These are phyloP conservation scores for Drosophila ercepeae DNA, from an alignment of 1,140 invertebrate species.

Conservation along the genomic window DNA sequence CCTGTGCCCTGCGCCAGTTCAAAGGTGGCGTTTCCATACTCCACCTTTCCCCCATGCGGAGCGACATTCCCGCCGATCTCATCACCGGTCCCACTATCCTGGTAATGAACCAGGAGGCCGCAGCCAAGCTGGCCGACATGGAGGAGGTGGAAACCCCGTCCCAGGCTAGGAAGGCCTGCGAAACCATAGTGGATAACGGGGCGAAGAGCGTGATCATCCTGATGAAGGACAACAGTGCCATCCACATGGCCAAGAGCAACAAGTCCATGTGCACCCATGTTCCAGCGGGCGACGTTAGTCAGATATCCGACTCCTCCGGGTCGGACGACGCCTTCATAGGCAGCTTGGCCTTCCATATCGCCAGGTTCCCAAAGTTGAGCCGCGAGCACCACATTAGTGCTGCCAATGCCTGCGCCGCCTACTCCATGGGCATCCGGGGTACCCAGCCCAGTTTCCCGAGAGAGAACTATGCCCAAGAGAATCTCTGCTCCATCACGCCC, in stretches of 20 bases:
- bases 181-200: conserved; percentile 86
- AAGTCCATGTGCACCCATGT: conserved; percentile 85
- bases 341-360: conserved; percentile 91
- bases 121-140: conserved; percentile 88
- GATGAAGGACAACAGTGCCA: conserved; percentile 89
- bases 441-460: conserved; percentile 88
- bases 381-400: conserved; percentile 88
- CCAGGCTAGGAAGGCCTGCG: conserved; percentile 86
- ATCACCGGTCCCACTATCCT: conserved; percentile 90
- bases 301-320: conserved; percentile 93
- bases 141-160: conserved; percentile 64
- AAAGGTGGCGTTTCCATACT: conserved; percentile 90
- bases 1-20: conserved; percentile 91
- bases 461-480: not conserved
- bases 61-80: conserved; percentile 87
- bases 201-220: conserved; percentile 93
- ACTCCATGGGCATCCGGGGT: conserved; percentile 90
- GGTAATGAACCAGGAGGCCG: conserved; percentile 95
- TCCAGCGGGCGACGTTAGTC: conserved; percentile 85
- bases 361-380: conserved; percentile 85
- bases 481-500: conserved; percentile 21
- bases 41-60: conserved; percentile 92
- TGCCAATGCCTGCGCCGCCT: conserved; percentile 89
- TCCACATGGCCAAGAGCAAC: conserved; percentile 86
- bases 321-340: conserved; percentile 97